These are phyloP conservation scores for Andinoacara biseriatus DNA, from an alignment of 2,113 vertebrate species.

Conservation along the genomic window DNA sequence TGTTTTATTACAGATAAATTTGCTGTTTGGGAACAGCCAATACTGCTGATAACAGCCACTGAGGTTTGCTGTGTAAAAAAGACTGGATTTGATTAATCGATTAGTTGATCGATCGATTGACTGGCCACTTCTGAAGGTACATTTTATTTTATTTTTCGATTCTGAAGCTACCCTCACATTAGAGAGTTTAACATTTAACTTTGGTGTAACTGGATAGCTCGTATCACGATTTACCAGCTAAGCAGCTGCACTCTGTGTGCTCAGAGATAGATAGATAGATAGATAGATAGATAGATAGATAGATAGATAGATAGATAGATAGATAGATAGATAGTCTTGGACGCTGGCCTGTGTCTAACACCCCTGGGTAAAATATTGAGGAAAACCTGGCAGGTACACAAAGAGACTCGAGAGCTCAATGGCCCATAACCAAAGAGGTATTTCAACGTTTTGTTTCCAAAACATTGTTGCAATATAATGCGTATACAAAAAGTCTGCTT, in stretches of 20 bases:
- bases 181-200: neutral
- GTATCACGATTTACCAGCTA: neutral
- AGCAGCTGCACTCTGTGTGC: neutral
- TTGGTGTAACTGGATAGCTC: neutral
- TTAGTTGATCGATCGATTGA: neutral
- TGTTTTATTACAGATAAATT: conserved; percentile 32
- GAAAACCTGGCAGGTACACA: conserved; percentile 10
- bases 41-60: neutral
- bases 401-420: conserved; percentile 3
- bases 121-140: neutral
- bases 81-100: neutral
- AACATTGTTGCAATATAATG: conserved; percentile 35
- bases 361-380: neutral
- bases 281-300: too few relatives aligned
- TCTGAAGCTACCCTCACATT: neutral
- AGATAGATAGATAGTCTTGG: neutral
- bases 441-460: conserved; percentile 33
- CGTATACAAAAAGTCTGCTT: neutral
- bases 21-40: conserved; percentile 19
- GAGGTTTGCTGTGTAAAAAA: neutral
- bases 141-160: neutral
- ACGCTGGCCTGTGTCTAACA: too few relatives aligned
- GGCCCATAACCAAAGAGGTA: neutral
- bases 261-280: neutral
- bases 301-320: too few relatives aligned